Evolutionary conservation across 2,888 invertebrate species (phyloP).

Genomic region (Tetheella fluctuosa): DNA sequence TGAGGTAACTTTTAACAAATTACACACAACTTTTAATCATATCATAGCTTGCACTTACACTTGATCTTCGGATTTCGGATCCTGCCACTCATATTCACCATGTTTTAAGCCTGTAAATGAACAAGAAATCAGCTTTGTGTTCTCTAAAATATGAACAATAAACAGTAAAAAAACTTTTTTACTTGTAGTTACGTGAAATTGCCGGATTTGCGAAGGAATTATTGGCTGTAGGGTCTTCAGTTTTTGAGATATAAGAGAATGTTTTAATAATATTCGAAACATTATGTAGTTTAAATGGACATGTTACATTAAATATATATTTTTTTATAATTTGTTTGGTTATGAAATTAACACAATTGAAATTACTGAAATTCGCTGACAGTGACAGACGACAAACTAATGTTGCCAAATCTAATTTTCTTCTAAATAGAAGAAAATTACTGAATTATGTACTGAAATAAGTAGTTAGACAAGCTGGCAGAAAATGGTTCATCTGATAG

Average conservation of each 20-base stretch:
- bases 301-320: conserved; percentile 25
- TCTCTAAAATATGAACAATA: conserved; percentile 20
- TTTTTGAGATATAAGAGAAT: conserved; percentile 26
- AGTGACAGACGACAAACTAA: too few species aligned
- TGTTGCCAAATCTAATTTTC: too few species aligned
- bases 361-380: too few species aligned
- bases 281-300: conserved; percentile 43
- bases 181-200: conserved; percentile 60
- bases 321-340: conserved; percentile 35
- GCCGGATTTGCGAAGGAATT: conserved; percentile 36
- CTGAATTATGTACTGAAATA: too few species aligned
- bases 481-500: too few species aligned
- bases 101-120: conserved; percentile 82
- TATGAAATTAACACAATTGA: conserved; percentile 29
- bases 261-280: conserved; percentile 40
- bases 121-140: conserved; percentile 22
- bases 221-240: conserved; percentile 29
- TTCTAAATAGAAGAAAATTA: too few species aligned
- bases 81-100: conserved; percentile 96
- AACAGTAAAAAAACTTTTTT: conserved; percentile 25
- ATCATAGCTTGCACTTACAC: conserved; percentile 86
- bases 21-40: neutral
- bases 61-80: conserved; percentile 95
- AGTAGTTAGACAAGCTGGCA: too few species aligned
- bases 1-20: too few species aligned